phyloP scores from a whole-genome alignment of 2,888 invertebrate genomes.

The Temnothorax ravouxi region DNA sequence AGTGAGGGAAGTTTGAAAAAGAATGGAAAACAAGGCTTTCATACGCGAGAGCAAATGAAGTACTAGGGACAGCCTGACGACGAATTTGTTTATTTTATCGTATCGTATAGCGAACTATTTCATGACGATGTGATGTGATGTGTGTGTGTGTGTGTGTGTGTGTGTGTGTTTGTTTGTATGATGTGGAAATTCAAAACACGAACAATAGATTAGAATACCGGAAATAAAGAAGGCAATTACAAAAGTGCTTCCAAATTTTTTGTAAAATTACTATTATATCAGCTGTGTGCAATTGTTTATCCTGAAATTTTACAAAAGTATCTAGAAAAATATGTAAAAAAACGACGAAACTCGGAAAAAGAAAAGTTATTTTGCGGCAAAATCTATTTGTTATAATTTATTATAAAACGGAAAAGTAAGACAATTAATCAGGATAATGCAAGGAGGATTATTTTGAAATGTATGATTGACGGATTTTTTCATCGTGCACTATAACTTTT shows the following conservation, averaged over 20 bases:
- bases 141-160: background rate
- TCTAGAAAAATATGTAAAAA: background rate
- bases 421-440: background rate
- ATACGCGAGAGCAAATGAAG: background rate
- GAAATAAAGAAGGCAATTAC: background rate
- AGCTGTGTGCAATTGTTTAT: background rate
- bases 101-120: background rate
- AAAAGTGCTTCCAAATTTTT: background rate
- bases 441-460: background rate
- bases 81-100: slow-evolving; percentile 7
- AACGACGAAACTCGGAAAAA: background rate
- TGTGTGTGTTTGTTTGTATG: background rate
- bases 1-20: slow-evolving; percentile 1
- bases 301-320: background rate
- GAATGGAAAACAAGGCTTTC: background rate
- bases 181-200: background rate
- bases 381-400: background rate
- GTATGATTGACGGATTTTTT: background rate
- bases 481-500: background rate
- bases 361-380: background rate
- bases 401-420: background rate
- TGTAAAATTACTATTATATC: background rate
- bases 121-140: background rate
- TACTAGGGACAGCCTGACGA: background rate
- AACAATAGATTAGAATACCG: background rate